Base-by-base conservation (phyloP, 2,797 vertebrate species). In the Dipus sagitta region DNA sequence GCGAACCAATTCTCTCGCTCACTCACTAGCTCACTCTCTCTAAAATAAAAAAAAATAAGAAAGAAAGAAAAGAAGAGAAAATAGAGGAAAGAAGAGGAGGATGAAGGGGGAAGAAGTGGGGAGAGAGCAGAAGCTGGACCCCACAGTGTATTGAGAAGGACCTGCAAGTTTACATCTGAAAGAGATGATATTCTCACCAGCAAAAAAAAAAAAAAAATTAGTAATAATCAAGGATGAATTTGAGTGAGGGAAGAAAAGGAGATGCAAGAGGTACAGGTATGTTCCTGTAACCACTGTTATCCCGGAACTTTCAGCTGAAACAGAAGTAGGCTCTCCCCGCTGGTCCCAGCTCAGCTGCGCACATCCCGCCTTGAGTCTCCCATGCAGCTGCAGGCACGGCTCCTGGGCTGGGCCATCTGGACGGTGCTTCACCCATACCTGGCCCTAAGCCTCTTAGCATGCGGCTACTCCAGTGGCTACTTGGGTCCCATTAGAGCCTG, bases 211-310 rank as follows among this genome's bases (percentile, higher is more conserved):
- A 4, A 30, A 30, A 70, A 62, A 23, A n/a, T 0, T 62, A 58
- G 4, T 28, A 30, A 26, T 4, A 4, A 20, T 12, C 18, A 5
- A 6, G 34, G 3, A 11, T 4, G 62, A 4, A 3, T 5, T 1
- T 10, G 80, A 60, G 23, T 2, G 15, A 30, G 10, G 26, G 64
- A 62, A 14, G 26, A 10, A 23, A 32, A 30, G 28, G 21, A 54
- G 2, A 32, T 0, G 2, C 34, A 14, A 0, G 18, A 64, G 1
- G 20, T 32, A 18, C 5, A 0, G 0, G 4, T 9, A 10, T 0
- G 4, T 47, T 38, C 68, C 38, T 3, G 34, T 32, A 23, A 30
- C 28, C 67, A 15, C 7, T 5, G 2, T 26, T 8, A n/a, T 24
- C 21, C 54, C 30, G 0, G 15, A 42, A 18, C 2, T 10, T 0